Evolutionary conservation across 2,888 invertebrate species (phyloP).

Genomic region (Plebejus anna): DNA sequence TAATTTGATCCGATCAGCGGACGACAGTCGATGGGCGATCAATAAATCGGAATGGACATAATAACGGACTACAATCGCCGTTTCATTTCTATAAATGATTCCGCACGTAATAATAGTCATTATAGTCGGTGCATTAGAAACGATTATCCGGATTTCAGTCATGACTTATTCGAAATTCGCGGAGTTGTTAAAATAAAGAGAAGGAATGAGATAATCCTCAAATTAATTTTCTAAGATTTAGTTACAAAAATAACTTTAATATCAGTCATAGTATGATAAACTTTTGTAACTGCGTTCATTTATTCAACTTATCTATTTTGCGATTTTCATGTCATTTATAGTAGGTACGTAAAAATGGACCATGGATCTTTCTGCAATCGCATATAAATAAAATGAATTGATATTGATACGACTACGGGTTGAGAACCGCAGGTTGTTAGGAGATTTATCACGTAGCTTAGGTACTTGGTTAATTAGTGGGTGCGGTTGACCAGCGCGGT

Average conservation of each 20-base stretch:
- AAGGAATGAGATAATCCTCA: not conserved
- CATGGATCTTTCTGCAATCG: constrained; percentile 38
- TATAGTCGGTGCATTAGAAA: constrained; percentile 57
- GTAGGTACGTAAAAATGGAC: not conserved
- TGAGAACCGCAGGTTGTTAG: constrained; percentile 72
- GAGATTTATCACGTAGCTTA: constrained; percentile 69
- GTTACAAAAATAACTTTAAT: too few species aligned
- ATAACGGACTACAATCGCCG: constrained; percentile 71
- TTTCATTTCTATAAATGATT: constrained; percentile 79
- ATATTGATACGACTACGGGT: constrained; percentile 56
- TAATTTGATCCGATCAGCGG: constrained; percentile 76
- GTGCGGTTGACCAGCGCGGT: constrained; percentile 72
- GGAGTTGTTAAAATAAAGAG: not conserved
- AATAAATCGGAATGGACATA: constrained; percentile 78
- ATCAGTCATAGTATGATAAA: too few species aligned
- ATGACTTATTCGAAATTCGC: not conserved
- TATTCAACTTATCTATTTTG: too few species aligned
- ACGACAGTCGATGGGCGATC: constrained; percentile 79
- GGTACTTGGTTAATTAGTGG: constrained; percentile 72
- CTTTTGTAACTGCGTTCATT: too few species aligned
- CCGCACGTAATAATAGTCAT: constrained; percentile 76
- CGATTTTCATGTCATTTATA: not conserved
- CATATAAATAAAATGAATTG: constrained; percentile 36
- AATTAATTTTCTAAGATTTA: too few species aligned
- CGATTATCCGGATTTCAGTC: constrained; percentile 31